Conservation (phyloP, 2,797 vertebrate genomes). For the Toxotes lorentzi region DNA sequence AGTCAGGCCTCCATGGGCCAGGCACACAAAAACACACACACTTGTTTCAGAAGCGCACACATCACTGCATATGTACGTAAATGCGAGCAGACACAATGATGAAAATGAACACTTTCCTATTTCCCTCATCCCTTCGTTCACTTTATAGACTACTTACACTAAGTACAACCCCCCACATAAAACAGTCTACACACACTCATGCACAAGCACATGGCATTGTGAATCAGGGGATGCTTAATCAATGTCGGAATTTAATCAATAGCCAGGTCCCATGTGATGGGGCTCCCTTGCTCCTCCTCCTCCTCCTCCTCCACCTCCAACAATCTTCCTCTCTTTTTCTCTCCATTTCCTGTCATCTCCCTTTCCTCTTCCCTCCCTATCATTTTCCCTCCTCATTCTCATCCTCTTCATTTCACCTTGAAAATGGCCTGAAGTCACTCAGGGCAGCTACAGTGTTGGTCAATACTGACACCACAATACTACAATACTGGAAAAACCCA, state of each 20-base stretch:
- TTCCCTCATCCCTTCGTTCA: conserved; percentile 33
- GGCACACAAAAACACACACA: conserved; percentile 26
- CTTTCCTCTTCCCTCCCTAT: conserved; percentile 46
- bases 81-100: conserved; percentile 43
- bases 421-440: conserved; percentile 48
- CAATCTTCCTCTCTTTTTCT: conserved; percentile 49
- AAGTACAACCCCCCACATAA: conserved; percentile 26
- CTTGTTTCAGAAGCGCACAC: conserved; percentile 27
- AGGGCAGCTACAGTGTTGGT: conserved; percentile 40
- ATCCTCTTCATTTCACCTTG: conserved; percentile 64
- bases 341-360: conserved; percentile 62
- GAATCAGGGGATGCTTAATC: conserved; percentile 86
- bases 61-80: conserved; percentile 35
- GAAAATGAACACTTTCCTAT: conserved; percentile 36
- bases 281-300: conserved; percentile 49
- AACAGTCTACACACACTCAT: conserved; percentile 46
- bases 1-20: conserved; percentile 72
- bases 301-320: conserved; percentile 42
- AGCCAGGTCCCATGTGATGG: conserved; percentile 81
- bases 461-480: too few species aligned
- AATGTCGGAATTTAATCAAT: conserved; percentile 88
- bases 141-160: conserved; percentile 29
- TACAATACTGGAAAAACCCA: too few species aligned
- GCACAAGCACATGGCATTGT: conserved; percentile 76
- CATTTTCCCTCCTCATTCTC: conserved; percentile 49